Percentiles rank a stretch among this genome's conserved stretches.
Conservation (phyloP, 2,888 invertebrate species). For the Trichopria drosophilae region DNA sequence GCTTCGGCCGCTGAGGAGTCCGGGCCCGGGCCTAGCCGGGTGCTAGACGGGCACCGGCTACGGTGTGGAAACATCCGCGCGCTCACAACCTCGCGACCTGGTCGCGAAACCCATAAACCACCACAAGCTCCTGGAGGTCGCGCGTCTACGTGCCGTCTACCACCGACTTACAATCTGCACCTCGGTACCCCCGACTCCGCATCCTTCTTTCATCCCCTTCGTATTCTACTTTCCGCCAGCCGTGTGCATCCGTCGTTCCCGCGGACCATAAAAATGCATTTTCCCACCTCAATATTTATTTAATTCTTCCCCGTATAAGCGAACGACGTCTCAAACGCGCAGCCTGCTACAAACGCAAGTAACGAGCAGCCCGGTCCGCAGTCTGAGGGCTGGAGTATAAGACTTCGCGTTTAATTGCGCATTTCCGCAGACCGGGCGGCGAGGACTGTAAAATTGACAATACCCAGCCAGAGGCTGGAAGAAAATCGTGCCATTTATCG, state of each 20-base stretch:
- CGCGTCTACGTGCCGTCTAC: conserved; percentile 35
- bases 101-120: conserved; percentile 55
- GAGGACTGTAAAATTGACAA: conserved; percentile 33
- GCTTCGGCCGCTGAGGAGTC: conserved; percentile 3
- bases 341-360: too few species aligned
- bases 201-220: conserved; percentile 13
- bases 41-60: conserved; percentile 35
- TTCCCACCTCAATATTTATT: conserved; percentile 37
- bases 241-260: conserved; percentile 5
- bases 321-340: conserved; percentile 33
- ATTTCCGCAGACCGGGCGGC: conserved; percentile 36
- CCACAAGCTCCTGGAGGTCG: conserved; percentile 41
- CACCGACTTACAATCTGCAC: conserved; percentile 40
- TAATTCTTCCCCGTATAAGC: conserved; percentile 37
- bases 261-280: conserved; percentile 34
- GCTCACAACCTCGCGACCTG: conserved; percentile 46
- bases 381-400: too few species aligned
- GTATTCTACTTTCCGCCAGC: conserved; percentile 11
- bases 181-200: conserved; percentile 21
- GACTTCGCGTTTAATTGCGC: conserved; percentile 39
- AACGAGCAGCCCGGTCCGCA: too few species aligned
- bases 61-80: conserved; percentile 32
- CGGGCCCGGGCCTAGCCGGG: conserved; percentile 43
- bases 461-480: conserved; percentile 31
- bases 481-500: conserved; percentile 34